Percentiles rank a stretch among this genome's conserved stretches.
These are phyloP conservation scores for Hystrix cristata DNA, from an alignment of 2,113 vertebrate genomes.

Conservation along the genomic window DNA sequence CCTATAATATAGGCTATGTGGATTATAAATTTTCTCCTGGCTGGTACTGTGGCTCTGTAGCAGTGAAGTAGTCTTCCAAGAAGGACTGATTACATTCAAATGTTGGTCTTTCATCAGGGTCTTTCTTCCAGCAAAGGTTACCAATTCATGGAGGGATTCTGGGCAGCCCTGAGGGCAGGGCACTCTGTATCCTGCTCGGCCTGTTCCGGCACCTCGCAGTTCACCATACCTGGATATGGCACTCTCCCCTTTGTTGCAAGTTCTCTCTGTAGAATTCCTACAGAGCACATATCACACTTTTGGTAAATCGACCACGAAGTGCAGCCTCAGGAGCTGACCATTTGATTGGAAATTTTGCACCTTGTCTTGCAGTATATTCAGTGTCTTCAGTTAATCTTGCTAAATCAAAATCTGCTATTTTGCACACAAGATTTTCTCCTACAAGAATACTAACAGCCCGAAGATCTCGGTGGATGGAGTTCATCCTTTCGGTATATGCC, in stretches of 20 bases:
- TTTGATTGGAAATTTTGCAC: constrained; percentile 98
- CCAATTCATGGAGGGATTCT: constrained; percentile 97
- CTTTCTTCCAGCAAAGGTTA: constrained; percentile 98
- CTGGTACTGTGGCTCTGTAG: constrained; percentile 98
- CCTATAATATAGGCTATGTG: constrained; percentile 82
- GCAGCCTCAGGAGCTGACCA: constrained; percentile 98
- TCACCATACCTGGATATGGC: constrained; percentile 98
- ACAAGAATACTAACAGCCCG: constrained; percentile 98
- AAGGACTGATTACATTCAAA: constrained; percentile 98
- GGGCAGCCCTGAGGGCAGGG: constrained; percentile 97
- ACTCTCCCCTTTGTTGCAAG: constrained; percentile 98
- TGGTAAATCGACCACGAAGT: constrained; percentile 96
- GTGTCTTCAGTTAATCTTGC: constrained; percentile 98
- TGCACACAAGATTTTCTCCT: constrained; percentile 97
- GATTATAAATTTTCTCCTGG: constrained; percentile 98
- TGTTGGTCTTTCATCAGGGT: constrained; percentile 97
- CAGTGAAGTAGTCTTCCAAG: constrained; percentile 98
- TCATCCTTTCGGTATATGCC: constrained; percentile 99
- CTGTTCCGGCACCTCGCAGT: constrained; percentile 97
- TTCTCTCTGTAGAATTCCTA: constrained; percentile 96
- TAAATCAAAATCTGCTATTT: constrained; percentile 98
- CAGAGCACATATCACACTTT: constrained; percentile 98
- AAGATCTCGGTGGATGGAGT: constrained; percentile 98
- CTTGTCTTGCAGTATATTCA: constrained; percentile 97
- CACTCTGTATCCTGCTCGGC: constrained; percentile 97